A percentile compares a stretch with the other conserved stretches of the same genome.
Conservation (phyloP, 2,888 invertebrate genomes). For the Cordilura impudica region DNA sequence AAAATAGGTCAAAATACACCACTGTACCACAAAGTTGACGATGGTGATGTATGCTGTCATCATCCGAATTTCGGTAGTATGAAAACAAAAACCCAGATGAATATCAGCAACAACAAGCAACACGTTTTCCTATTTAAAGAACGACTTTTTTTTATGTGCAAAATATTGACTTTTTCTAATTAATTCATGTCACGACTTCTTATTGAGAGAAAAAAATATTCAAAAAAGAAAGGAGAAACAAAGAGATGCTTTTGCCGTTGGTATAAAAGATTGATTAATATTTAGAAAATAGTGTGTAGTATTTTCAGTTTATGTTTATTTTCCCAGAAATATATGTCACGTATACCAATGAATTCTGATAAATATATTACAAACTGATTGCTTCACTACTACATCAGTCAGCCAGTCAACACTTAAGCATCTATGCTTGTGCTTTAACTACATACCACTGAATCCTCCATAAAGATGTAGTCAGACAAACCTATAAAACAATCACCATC, state of each 20-base stretch:
- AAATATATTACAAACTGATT: constrained; percentile 45
- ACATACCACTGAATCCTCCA: not conserved
- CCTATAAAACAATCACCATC: constrained; percentile 1
- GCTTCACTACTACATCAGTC: constrained; percentile 10
- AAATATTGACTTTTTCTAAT: constrained; percentile 30
- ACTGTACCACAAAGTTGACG: not conserved
- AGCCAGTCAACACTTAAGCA: not conserved
- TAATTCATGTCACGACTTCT: constrained; percentile 37
- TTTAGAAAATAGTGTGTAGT: not conserved
- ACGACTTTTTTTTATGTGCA: not conserved
- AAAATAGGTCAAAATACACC: not conserved
- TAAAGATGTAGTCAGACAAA: not conserved
- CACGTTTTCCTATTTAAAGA: not conserved
- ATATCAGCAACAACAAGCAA: not conserved
- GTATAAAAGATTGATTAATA: constrained; percentile 28
- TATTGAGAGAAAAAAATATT: not conserved
- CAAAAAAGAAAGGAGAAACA: not conserved
- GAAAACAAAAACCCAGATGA: not conserved
- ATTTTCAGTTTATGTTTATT: not conserved
- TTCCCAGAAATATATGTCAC: constrained; percentile 17
- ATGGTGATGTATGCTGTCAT: constrained; percentile 3
- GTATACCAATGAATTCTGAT: constrained; percentile 34
- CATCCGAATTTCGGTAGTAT: not conserved
- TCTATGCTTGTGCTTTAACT: too few species aligned
- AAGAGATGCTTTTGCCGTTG: not conserved